Conservation (phyloP, 2,797 vertebrate species). For the Vireo griseus region DNA sequence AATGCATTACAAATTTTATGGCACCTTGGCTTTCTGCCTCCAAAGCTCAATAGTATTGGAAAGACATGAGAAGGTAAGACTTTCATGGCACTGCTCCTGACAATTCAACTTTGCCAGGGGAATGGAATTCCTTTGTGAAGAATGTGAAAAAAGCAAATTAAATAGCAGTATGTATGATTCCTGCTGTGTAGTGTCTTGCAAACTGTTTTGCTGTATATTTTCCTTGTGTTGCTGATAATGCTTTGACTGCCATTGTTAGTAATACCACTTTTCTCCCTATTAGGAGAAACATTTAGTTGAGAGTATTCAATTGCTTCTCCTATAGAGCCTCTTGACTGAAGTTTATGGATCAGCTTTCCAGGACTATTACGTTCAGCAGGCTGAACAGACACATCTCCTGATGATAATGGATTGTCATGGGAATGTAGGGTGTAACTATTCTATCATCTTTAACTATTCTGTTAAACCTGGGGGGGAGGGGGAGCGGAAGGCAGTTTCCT, state of each 20-base stretch:
- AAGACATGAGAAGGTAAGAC: not conserved
- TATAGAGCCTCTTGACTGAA: not conserved
- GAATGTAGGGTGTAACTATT: no score
- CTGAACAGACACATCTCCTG: not conserved
- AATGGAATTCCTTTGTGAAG: not conserved
- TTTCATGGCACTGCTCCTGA: not conserved
- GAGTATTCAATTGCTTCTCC: not conserved
- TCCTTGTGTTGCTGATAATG: not conserved
- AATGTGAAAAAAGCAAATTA: not conserved
- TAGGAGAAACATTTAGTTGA: not conserved
- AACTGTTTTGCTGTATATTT: not conserved
- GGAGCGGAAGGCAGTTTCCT: no score
- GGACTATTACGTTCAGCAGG: not conserved
- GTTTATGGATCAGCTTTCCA: not conserved
- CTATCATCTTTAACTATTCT: no score
- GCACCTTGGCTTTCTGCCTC: not conserved
- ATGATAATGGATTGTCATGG: not conserved
- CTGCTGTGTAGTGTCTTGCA: not conserved
- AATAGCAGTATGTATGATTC: not conserved
- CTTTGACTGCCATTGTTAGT: not conserved
- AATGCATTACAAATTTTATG: not conserved
- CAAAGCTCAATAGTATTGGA: not conserved
- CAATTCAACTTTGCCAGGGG: not conserved
- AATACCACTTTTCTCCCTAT: not conserved
- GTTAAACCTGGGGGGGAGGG: no score